Evolutionary conservation across 2,113 vertebrate species (phyloP).

Genomic region (Phaethornis superciliosus): DNA sequence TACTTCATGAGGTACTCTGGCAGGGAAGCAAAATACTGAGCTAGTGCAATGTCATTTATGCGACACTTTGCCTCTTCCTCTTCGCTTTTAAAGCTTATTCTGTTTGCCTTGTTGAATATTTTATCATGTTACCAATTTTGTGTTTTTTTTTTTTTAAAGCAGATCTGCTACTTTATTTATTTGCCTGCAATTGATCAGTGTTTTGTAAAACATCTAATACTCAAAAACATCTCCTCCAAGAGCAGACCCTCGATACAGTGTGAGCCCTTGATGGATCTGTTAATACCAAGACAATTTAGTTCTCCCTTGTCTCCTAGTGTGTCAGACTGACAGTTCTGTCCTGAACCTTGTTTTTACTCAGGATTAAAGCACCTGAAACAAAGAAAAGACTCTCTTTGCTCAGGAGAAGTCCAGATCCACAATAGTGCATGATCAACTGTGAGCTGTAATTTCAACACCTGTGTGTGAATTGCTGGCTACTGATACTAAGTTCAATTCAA

Average conservation of each 20-base stretch:
- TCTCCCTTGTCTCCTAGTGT: not conserved
- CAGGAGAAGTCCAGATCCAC: not conserved
- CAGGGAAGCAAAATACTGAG: not conserved
- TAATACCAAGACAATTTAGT: not conserved
- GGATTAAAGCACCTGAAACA: not conserved
- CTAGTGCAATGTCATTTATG: not conserved
- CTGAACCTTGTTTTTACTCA: not conserved
- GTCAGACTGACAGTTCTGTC: not conserved
- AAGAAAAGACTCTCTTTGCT: not conserved
- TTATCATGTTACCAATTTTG: not conserved
- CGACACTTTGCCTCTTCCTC: not conserved
- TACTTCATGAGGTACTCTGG: not conserved
- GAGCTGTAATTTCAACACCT: not conserved
- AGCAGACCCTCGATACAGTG: not conserved
- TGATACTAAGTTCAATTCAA: not conserved
- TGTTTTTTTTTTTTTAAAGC: not conserved
- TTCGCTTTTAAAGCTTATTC: not conserved
- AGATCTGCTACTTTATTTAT: not conserved
- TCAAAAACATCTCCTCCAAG: not conserved
- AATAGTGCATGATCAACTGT: not conserved
- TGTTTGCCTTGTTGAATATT: slow-evolving; percentile 26
- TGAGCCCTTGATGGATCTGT: not conserved
- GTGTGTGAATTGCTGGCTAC: not conserved
- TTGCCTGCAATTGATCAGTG: not conserved
- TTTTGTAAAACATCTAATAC: not conserved